Percentiles rank a stretch among this genome's conserved stretches.
phyloP scores from a whole-genome alignment of 2,113 vertebrate species.

The Poeciliopsis turrubarensis region DNA sequence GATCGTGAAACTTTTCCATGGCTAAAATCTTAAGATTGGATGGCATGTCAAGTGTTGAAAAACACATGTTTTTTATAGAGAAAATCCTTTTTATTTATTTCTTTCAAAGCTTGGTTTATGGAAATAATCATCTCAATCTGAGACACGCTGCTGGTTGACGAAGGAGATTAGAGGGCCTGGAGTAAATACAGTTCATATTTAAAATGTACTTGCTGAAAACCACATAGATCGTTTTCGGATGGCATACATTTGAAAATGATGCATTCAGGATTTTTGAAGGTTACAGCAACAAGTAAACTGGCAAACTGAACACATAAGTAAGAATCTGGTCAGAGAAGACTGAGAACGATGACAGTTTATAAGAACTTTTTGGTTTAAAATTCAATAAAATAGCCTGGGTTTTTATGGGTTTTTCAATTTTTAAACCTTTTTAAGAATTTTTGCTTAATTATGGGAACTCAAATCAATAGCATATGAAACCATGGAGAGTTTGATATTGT shows the following conservation, averaged over 20 bases:
- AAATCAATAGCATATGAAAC: no score
- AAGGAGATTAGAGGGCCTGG: constrained; percentile 20
- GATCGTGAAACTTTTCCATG: constrained; percentile 43
- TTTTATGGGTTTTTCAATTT: no score
- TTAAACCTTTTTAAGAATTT: no score
- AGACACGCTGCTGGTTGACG: constrained; percentile 24
- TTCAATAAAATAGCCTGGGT: no score
- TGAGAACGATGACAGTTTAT: neutral
- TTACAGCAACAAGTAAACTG: neutral
- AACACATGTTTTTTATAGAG: constrained; percentile 53
- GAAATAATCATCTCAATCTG: constrained; percentile 56
- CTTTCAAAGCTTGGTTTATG: constrained; percentile 37
- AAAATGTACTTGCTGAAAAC: constrained; percentile 30
- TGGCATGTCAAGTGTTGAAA: constrained; percentile 29
- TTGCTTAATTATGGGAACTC: no score
- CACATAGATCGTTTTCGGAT: constrained; percentile 3
- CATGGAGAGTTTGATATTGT: no score
- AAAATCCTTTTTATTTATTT: constrained; percentile 43
- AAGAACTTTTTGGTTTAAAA: neutral
- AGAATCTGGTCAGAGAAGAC: neutral
- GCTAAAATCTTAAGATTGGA: constrained; percentile 50
- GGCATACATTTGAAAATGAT: constrained; percentile 19
- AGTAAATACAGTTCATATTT: constrained; percentile 49
- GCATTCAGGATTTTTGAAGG: constrained; percentile 2
- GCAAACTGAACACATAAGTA: constrained; percentile 1